Evolutionary conservation across 2,113 vertebrate genomes (phyloP), one percentile per base, ranked within the genome.

Genomic region (Natator depressus): DNA sequence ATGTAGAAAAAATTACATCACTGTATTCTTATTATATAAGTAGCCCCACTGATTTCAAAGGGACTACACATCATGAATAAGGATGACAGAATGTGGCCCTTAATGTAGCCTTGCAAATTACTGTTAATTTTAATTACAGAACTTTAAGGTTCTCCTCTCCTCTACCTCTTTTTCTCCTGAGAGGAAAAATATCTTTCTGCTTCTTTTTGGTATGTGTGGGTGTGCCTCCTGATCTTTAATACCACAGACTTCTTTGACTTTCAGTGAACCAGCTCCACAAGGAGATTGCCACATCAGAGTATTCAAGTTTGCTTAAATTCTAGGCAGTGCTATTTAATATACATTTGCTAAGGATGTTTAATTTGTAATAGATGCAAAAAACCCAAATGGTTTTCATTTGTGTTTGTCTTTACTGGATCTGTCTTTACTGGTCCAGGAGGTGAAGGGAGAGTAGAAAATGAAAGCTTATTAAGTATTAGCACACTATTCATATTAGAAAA

Each of bases 401-500:
- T 96, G 46, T 97, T 97, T 95, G 89, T 91, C 92, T 98, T 97
- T 98, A 98, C 98, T 98, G 96, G 94, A 97, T 96, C 89, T 98
- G 98, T 98, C 98, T 98, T 97, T 54, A 54, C 96, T 97, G 96
- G 97, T 97, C 89, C 87, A 98, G 95, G 94, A 97, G 96, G 97
- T 97, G 96, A 97, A 98, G 97, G 95, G 96, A 98, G 95, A 98
- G 97, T 97, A 97, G 97, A 98, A 98, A 98, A 98, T 98, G 98
- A 98, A 98, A 98, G 97, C 95, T 98, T 98, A 98, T 98, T 98
- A 98, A 96, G 94, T 98, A 98, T 98, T 98, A 98, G 97, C 92
- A 95, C 97, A 96, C 97, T 94, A 98, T 98, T 98, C 98, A 97
- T 97, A 98, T 97, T 98, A 98, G 98, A 98, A 98, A 98, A 98